Conservation (phyloP, 1,140 invertebrate genomes). For the Sminthurinus signatus region DNA sequence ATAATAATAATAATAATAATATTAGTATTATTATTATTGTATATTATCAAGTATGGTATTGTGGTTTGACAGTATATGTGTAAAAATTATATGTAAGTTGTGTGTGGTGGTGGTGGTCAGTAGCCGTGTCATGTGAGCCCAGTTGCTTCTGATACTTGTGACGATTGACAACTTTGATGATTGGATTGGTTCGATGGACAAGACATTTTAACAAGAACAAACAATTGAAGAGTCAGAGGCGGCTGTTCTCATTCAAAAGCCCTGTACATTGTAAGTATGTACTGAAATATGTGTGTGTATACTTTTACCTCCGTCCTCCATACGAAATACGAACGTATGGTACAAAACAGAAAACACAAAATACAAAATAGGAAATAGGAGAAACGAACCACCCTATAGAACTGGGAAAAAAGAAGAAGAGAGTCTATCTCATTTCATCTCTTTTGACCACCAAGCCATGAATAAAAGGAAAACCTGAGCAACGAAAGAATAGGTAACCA, state of each 20-base stretch:
- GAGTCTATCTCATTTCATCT: slow-evolving; percentile 14
- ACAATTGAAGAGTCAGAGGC: not conserved
- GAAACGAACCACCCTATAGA: no score
- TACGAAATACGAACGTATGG: not conserved
- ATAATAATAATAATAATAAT: no score
- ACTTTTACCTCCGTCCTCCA: no score
- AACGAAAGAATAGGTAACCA: no score
- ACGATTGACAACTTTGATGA: slow-evolving; percentile 2
- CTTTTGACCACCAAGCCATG: slow-evolving; percentile 19
- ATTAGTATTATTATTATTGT: no score
- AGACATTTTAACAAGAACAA: slow-evolving; percentile 6
- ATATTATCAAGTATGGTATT: no score
- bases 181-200: not conserved
- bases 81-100: no score
- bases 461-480: not conserved
- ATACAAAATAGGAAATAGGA: no score
- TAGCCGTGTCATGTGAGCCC: slow-evolving; percentile 8
- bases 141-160: not conserved
- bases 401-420: no score
- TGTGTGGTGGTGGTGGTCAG: slow-evolving; percentile 5
- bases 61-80: no score
- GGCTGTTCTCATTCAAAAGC: not conserved
- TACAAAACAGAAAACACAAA: not conserved
- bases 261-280: no score
- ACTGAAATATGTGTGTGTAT: no score